A percentile compares a stretch with the other conserved stretches of the same genome.
Conservation (phyloP, 2,797 vertebrate species). For the Pristis pectinata region DNA sequence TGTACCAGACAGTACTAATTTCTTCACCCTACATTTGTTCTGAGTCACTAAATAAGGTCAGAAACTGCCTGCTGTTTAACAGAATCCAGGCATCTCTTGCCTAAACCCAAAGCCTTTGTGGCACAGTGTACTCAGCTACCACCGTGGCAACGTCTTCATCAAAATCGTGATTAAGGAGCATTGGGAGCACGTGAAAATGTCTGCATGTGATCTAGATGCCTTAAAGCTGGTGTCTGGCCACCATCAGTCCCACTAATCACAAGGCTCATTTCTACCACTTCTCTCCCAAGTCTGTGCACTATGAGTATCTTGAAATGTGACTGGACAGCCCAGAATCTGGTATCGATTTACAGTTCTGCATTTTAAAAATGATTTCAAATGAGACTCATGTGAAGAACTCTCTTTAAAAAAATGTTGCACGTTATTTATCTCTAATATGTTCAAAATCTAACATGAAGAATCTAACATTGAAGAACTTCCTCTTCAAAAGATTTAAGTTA, state of each 20-base stretch:
- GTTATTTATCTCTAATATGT: background rate
- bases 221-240: background rate
- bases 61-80: background rate
- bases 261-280: background rate
- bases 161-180: background rate
- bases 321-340: background rate
- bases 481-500: background rate
- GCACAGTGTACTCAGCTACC: background rate
- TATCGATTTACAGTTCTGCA: background rate
- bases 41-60: background rate
- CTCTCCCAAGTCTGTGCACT: background rate
- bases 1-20: background rate
- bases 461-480: background rate
- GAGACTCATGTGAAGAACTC: background rate
- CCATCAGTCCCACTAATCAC: background rate
- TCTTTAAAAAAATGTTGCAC: background rate
- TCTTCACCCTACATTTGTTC: background rate
- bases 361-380: background rate
- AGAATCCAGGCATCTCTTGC: background rate
- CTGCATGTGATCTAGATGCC: background rate
- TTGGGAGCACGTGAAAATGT: background rate
- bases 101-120: background rate
- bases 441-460: background rate
- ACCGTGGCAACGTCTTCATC: background rate
- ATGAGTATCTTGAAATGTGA: no score